Evolutionary conservation across 2,113 vertebrate genomes (phyloP).

Genomic region (Phalacrocorax pelagicus): DNA sequence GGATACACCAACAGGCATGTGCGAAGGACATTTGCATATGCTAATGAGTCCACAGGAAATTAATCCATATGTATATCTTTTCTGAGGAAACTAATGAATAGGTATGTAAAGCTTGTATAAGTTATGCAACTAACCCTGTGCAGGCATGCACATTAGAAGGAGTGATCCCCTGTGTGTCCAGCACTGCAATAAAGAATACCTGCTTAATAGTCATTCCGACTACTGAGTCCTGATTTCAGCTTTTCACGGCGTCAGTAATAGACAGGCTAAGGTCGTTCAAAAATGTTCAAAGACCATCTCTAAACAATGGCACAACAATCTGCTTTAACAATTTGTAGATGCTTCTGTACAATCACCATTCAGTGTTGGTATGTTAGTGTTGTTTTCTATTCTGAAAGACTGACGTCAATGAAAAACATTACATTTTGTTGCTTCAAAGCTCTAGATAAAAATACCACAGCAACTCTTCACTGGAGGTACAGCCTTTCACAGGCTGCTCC

Average conservation of each 20-base stretch:
- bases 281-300: background rate
- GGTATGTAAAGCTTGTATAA: no score
- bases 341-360: background rate
- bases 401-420: background rate
- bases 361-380: background rate
- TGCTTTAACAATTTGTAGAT: background rate
- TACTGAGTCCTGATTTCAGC: no score
- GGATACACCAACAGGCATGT: no score
- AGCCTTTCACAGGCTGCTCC: background rate
- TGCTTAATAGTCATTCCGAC: no score
- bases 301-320: background rate
- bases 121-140: no score
- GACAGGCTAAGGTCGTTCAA: background rate
- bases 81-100: no score
- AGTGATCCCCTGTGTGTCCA: no score
- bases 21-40: no score
- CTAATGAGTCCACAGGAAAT: no score
- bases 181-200: no score
- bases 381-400: background rate
- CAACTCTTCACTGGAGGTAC: background rate
- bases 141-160: no score
- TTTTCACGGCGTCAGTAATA: background rate
- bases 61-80: no score
- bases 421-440: background rate
- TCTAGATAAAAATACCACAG: background rate